phyloP scores from a whole-genome alignment of 2,797 vertebrate species.

The Tinamus major region DNA sequence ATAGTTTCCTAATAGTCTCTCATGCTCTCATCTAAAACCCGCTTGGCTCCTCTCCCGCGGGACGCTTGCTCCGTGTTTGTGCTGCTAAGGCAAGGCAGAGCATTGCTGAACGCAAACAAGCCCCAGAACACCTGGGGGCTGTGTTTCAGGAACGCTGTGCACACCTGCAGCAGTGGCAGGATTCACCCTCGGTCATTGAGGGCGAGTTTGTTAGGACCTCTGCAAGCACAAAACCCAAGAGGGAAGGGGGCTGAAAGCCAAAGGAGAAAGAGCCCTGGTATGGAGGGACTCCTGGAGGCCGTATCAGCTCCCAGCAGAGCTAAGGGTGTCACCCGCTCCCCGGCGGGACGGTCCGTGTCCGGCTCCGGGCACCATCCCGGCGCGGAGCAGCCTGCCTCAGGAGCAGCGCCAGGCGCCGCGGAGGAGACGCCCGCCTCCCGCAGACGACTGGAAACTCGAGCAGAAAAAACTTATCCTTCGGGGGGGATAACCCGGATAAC shows the following conservation, averaged over 20 bases:
- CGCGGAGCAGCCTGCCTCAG: not conserved
- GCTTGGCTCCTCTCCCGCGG: not conserved
- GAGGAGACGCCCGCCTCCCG: not conserved
- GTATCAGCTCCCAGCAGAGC: not conserved
- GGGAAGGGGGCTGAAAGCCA: not conserved
- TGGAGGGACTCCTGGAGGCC: not conserved
- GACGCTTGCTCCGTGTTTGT: not conserved
- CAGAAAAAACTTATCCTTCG: not conserved
- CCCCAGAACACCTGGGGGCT: not conserved
- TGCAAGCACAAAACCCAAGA: not conserved
- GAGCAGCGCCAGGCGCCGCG: not conserved
- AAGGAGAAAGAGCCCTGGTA: not conserved
- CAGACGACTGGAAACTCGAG: not conserved
- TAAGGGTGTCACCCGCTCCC: not conserved
- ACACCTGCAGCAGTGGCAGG: not conserved
- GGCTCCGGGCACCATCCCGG: not conserved
- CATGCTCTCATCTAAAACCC: not conserved
- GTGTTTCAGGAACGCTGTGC: not conserved
- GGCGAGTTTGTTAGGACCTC: not conserved
- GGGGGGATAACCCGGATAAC: not conserved
- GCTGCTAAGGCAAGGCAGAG: not conserved
- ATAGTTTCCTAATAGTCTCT: not conserved
- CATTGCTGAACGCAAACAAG: not conserved
- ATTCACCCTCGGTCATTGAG: not conserved
- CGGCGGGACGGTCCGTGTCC: fast-evolving